Percentiles rank a stretch among this genome's conserved stretches.
These are phyloP conservation scores for Cheilosia grossa DNA, from an alignment of 2,888 invertebrate species.

Conservation along the genomic window DNA sequence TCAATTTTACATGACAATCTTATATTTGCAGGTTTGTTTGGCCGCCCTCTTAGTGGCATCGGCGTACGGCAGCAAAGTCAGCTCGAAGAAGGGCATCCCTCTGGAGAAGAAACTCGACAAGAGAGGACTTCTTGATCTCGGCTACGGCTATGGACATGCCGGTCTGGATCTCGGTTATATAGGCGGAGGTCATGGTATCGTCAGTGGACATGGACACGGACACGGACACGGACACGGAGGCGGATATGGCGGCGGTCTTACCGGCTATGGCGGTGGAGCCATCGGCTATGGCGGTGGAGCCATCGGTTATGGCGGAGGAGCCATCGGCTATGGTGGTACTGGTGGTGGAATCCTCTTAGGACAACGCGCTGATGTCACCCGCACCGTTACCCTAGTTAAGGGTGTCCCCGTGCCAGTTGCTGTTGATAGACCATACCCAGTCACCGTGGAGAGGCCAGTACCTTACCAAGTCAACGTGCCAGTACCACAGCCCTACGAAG, in stretches of 20 bases:
- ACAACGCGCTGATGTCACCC: constrained; percentile 85
- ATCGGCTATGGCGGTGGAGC: constrained; percentile 71
- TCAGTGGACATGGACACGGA: constrained; percentile 80
- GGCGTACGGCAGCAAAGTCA: constrained; percentile 86
- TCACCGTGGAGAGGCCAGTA: constrained; percentile 86
- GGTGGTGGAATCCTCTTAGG: constrained; percentile 81
- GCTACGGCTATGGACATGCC: constrained; percentile 91
- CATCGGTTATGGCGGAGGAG: constrained; percentile 78
- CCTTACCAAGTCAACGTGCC: constrained; percentile 87
- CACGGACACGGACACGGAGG: constrained; percentile 79
- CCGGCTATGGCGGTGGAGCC: constrained; percentile 40
- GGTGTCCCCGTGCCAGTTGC: constrained; percentile 89
- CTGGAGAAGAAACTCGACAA: constrained; percentile 92
- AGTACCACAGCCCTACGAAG: constrained; percentile 89
- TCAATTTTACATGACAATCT: constrained; percentile 58
- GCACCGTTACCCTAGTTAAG: constrained; percentile 89
- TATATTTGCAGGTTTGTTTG: constrained; percentile 86
- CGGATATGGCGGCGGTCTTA: constrained; percentile 78
- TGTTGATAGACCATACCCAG: constrained; percentile 89
- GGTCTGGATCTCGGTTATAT: constrained; percentile 90
- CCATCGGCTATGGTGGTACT: constrained; percentile 71
- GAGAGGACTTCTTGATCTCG: constrained; percentile 90
- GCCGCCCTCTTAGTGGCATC: constrained; percentile 90
- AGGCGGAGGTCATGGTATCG: constrained; percentile 85
- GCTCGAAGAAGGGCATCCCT: constrained; percentile 84